Conservation (phyloP, 2,113 vertebrate genomes). For the Mellivora capensis region DNA sequence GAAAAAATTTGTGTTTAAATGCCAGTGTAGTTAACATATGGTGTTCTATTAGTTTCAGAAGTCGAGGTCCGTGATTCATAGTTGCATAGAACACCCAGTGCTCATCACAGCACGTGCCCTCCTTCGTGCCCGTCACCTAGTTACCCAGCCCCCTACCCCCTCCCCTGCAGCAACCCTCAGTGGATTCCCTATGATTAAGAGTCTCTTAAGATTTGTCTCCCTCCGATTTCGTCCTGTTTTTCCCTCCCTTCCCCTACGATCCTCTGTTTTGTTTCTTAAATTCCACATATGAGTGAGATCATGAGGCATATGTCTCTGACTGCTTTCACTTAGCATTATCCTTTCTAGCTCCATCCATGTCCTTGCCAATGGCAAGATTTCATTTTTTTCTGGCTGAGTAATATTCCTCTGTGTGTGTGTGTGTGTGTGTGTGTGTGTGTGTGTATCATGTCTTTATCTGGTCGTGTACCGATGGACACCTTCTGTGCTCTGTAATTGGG, state of each 20-base stretch:
- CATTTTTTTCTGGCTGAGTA: neutral
- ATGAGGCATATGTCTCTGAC: neutral
- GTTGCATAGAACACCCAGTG: neutral
- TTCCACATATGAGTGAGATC: neutral
- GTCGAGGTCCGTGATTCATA: neutral
- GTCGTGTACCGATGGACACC: neutral
- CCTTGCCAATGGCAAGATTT: neutral
- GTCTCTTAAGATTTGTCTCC: neutral
- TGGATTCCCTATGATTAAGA: neutral
- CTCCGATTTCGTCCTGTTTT: neutral
- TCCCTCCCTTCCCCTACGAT: neutral
- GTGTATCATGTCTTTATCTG: neutral
- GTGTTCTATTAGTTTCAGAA: neutral
- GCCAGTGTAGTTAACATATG: neutral
- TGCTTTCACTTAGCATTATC: neutral
- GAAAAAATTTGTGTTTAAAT: neutral
- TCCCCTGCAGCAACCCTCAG: neutral
- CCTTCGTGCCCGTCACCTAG: neutral
- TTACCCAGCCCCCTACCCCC: neutral
- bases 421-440: too few relatives aligned
- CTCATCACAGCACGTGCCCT: rapidly evolving
- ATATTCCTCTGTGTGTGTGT: neutral
- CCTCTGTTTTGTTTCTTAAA: neutral
- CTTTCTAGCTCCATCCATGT: neutral
- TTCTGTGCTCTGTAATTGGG: neutral